Evolutionary conservation across 2,113 vertebrate species (phyloP), one percentile per base, ranked within the genome.

Genomic region (Castor canadensis): DNA sequence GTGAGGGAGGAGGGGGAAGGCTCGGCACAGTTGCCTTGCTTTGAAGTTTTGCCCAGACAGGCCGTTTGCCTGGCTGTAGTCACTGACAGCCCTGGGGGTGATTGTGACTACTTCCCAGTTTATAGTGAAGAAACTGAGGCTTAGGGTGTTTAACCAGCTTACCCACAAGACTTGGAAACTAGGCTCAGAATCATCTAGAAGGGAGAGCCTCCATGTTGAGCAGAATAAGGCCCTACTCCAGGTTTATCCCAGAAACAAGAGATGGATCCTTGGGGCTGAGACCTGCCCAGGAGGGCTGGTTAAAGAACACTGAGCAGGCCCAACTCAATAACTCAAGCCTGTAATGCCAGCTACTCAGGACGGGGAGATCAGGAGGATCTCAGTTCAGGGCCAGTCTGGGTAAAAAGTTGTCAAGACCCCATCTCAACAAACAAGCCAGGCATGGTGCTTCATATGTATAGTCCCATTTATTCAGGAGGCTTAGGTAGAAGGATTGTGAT

Each of bases 151-250:
- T 10, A 30, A 17, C 19, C 26, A 13, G 5, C n/a, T 60, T n/a
- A 1, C 0, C 52, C 24, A 54, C n/a, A 66, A 24, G 9, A 32
- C 13, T 9, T 43, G 45, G 82, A 54, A 19, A 26, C 2, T 0
- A 6, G 26, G 11, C 47, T 54, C 2, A n/a, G 32, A 24, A 52
- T 10, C 24, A 32, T 35, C 49, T 0, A 32, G 17, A 35, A n/a
- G 4, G n/a, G 43, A 60, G 11, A 49, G 16, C 1, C 24, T 43
- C 9, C 24, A 3, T 1, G n/a, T 26, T 16, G 38, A 26, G 40
- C 56, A 28, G 15, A 67, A 4, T 0, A 0, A 1, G 0, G 3
- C 32, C 17, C 8, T 32, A 9, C 22, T 11, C 20, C 1, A 52
- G 7, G 43, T 11, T 40, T 11, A 8, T 43, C 75, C 69, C 22